A percentile compares a stretch with the other conserved stretches of the same genome.
Evolutionary conservation across 2,888 invertebrate species (phyloP).

Genomic region (Cataglyphis albicans): DNA sequence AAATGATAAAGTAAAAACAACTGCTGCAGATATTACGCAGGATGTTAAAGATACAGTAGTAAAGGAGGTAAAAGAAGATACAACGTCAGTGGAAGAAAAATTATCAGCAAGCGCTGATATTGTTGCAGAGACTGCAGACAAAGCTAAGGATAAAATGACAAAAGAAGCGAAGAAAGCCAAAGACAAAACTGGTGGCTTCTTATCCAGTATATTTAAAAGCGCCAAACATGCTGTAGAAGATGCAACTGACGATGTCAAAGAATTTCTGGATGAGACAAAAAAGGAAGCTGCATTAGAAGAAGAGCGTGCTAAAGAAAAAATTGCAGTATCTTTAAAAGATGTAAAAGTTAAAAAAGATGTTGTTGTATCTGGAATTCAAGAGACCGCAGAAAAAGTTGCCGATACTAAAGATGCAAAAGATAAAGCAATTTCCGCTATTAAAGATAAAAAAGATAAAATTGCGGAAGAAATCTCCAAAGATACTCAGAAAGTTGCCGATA

Average conservation of each 20-base stretch:
- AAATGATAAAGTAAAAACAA: constrained; percentile 79
- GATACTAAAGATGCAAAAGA: constrained; percentile 64
- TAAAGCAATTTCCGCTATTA: constrained; percentile 33
- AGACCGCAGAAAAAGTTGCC: constrained; percentile 43
- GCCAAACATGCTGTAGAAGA: constrained; percentile 75
- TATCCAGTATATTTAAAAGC: constrained; percentile 79
- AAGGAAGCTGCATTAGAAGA: constrained; percentile 61
- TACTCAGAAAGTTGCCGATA: background rate
- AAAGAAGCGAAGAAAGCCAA: constrained; percentile 75
- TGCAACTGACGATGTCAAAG: constrained; percentile 75
- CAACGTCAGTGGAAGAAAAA: constrained; percentile 32
- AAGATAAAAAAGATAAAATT: constrained; percentile 58
- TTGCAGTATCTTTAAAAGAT: constrained; percentile 71
- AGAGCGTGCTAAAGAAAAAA: constrained; percentile 70
- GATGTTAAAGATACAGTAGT: constrained; percentile 56
- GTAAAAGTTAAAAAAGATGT: constrained; percentile 9
- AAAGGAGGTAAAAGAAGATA: constrained; percentile 63
- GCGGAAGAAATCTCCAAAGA: constrained; percentile 56
- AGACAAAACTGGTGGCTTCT: constrained; percentile 76
- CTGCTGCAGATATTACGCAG: background rate
- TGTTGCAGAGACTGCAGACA: constrained; percentile 48
- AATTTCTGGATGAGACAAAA: constrained; percentile 82
- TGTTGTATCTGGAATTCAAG: background rate
- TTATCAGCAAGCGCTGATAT: constrained; percentile 31
- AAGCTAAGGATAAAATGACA: constrained; percentile 65